phyloP scores from a whole-genome alignment of 2,797 vertebrate species.

The Helostoma temminkii region DNA sequence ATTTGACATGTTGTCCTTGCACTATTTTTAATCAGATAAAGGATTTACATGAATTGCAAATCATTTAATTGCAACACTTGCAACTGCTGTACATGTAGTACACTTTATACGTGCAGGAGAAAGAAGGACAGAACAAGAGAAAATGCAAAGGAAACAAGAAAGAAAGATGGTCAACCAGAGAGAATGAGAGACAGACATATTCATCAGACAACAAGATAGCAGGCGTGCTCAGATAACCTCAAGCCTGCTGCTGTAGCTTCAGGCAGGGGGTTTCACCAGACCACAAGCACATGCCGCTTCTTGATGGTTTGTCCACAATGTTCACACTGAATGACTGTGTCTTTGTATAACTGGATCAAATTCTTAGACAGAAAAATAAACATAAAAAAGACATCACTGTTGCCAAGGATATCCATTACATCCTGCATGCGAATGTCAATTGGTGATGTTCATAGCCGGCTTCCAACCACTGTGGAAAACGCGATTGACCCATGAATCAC shows the following conservation, averaged over 20 bases:
- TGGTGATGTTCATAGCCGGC: not conserved
- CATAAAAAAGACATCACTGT: not conserved
- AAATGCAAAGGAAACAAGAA: not conserved
- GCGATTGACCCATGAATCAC: conserved; percentile 7
- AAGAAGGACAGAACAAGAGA: not conserved
- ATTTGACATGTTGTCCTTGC: no score
- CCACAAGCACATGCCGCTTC: conserved; percentile 14
- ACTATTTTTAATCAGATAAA: not conserved
- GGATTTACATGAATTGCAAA: not conserved
- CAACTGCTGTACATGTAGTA: no score
- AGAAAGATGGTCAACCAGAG: not conserved
- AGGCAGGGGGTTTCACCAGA: conserved; percentile 31
- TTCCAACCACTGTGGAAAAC: not conserved
- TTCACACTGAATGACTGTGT: conserved; percentile 9
- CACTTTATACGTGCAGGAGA: not conserved
- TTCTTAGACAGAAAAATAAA: not conserved
- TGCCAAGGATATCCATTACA: not conserved
- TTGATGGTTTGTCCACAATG: conserved; percentile 5
- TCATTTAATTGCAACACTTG: no score
- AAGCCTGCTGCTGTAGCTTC: conserved; percentile 7
- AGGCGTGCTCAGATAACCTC: no score
- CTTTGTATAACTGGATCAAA: not conserved
- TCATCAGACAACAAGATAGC: not conserved
- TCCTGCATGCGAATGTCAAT: not conserved
- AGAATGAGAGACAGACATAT: conserved; percentile 36